phyloP scores from a whole-genome alignment of 2,797 vertebrate species.

The Typhlichthys subterraneus region DNA sequence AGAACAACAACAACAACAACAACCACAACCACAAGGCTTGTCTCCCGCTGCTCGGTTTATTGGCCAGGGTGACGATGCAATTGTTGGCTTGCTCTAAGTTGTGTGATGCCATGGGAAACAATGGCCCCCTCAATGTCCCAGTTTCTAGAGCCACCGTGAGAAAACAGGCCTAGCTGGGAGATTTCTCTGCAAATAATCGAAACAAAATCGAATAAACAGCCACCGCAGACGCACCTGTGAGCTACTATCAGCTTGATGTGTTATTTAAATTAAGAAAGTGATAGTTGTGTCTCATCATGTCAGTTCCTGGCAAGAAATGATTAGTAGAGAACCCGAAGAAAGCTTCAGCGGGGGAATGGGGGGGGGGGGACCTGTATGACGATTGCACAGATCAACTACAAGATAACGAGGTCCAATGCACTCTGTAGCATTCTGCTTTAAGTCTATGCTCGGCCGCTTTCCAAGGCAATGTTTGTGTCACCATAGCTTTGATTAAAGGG shows the following conservation, averaged over 20 bases:
- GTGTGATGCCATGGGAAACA: background rate
- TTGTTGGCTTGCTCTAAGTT: background rate
- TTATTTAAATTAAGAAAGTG: background rate
- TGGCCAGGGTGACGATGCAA: background rate
- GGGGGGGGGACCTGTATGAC: conserved; percentile 19
- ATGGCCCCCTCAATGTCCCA: background rate
- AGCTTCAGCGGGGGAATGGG: conserved; percentile 19
- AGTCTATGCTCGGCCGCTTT: conserved; percentile 44
- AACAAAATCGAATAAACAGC: conserved; percentile 9
- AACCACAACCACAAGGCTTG: background rate
- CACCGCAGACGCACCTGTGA: conserved; percentile 31
- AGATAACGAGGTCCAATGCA: background rate
- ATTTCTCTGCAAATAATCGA: background rate
- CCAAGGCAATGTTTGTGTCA: conserved; percentile 52
- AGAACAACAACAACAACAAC: background rate
- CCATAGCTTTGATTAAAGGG: conserved; percentile 60
- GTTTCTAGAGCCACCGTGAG: background rate
- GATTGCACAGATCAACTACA: background rate
- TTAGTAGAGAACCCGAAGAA: conserved; percentile 7
- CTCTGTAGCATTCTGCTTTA: conserved; percentile 18
- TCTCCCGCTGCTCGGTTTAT: conserved; percentile 4
- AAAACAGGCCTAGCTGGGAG: background rate
- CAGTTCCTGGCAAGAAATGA: conserved; percentile 22
- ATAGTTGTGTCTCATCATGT: conserved; percentile 37
- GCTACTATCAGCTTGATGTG: conserved; percentile 14